Percentiles rank a stretch among this genome's conserved stretches.
These are phyloP conservation scores for Sebastolobus alascanus DNA, from an alignment of 2,797 vertebrate species.

Conservation along the genomic window DNA sequence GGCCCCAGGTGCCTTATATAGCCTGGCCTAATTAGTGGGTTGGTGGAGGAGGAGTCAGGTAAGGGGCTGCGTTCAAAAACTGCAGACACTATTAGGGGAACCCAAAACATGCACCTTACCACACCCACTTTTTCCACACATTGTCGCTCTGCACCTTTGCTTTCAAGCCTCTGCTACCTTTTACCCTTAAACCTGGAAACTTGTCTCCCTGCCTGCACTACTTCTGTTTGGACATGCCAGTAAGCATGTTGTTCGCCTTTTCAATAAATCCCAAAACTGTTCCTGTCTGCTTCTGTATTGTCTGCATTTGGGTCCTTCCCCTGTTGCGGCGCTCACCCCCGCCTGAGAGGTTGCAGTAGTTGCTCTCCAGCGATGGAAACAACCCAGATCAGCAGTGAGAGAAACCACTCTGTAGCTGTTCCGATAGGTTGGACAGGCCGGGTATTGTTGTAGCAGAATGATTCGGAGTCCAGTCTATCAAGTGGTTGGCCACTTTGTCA, in stretches of 20 bases:
- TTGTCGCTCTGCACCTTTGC: not conserved
- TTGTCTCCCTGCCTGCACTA: not conserved
- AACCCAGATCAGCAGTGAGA: slow-evolving; percentile 35
- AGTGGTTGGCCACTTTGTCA: slow-evolving; percentile 26
- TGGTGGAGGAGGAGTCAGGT: no score
- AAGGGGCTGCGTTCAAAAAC: no score
- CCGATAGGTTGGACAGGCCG: slow-evolving; percentile 35
- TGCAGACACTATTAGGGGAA: no score
- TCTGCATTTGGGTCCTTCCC: not conserved
- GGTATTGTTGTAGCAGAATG: slow-evolving; percentile 52
- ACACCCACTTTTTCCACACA: not conserved
- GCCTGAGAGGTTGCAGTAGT: not conserved
- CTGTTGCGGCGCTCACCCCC: not conserved
- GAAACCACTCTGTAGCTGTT: slow-evolving; percentile 27
- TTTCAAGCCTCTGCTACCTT: not conserved
- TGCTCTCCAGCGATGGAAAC: slow-evolving; percentile 18
- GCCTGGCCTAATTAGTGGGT: no score
- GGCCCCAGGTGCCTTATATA: no score
- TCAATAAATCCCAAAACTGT: not conserved
- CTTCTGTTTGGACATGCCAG: not conserved
- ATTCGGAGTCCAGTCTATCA: slow-evolving; percentile 37
- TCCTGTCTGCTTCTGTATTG: not conserved
- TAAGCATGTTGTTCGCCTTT: not conserved
- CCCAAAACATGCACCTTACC: no score
- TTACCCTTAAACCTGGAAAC: not conserved